Base-by-base conservation (phyloP, 2,113 vertebrate species). In the Eolophus roseicapilla region DNA sequence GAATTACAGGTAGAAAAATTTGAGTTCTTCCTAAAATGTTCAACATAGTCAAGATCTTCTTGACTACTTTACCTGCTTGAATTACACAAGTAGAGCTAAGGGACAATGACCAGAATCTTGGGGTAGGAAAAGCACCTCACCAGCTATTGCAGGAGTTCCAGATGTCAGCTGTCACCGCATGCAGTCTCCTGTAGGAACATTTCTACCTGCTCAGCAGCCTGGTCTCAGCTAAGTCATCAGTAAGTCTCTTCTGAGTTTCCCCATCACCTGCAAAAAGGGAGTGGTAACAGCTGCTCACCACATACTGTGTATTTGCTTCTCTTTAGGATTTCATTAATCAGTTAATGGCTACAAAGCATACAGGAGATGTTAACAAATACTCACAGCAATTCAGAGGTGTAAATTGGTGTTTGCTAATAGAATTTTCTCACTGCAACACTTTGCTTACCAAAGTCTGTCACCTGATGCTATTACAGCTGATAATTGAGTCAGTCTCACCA, bases 301-400 rank as follows among this genome's bases (percentile, higher is more conserved):
- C 90, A 71, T 74, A 53, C 64, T 78, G 85, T 49, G 65, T 55
- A 43, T 84, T 85, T 95, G 39, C 53, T 68, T 90, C 68, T 79
- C 57, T 94, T 90, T 74, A 93, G 43, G 52, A 73, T 75, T 95
- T 95, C 70, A 95, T 94, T 96, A 91, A 94, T 97, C 89, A 91
- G 57, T 79, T 94, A 94, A 97, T 97, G 69, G 60, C 78, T 94
- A 82, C 49, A 90, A 90, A 93, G 63, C 52, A 76, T 73, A 70
- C 14, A 85, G 75, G 44, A 86, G 70, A 59, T 90, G 89, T 91
- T 94, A 93, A 86, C 13, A 11, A 92, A 91, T 83, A 93, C 68
- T 94, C 92, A 88, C 91, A 90, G 84, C 50, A 91, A 90, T 81
- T 95, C 87, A 93, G 86, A 95, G 68, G 96, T 96, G 96, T 59